These are phyloP conservation scores for Phymorhynchus buccinoides DNA, from an alignment of 1,140 invertebrate genomes.

Conservation along the genomic window DNA sequence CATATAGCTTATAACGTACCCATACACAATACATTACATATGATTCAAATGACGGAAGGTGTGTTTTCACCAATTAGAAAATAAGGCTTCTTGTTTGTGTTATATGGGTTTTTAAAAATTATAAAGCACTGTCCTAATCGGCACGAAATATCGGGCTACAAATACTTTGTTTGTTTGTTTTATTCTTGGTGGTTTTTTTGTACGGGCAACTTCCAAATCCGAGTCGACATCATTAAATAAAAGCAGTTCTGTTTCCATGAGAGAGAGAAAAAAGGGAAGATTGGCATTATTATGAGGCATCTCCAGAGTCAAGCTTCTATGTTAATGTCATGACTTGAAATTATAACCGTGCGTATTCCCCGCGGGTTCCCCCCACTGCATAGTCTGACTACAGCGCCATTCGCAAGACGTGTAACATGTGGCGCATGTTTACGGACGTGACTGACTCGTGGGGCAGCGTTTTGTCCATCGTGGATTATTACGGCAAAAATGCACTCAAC, in stretches of 20 bases:
- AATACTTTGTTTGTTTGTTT: neutral
- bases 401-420: constrained; percentile 92
- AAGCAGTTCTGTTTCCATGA: neutral
- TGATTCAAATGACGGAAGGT: too few relatives aligned
- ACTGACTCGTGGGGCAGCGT: constrained; percentile 94
- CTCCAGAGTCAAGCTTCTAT: neutral
- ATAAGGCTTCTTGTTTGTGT: too few relatives aligned
- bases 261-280: neutral
- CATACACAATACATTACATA: too few relatives aligned
- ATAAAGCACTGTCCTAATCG: too few relatives aligned
- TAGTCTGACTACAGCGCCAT: constrained; percentile 92
- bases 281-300: neutral
- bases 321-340: too few relatives aligned
- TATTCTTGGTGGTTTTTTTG: neutral
- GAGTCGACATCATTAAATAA: too few relatives aligned
- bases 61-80: too few relatives aligned
- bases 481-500: constrained; percentile 91
- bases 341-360: too few relatives aligned
- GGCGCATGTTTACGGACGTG: constrained; percentile 97
- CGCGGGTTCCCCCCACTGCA: too few relatives aligned
- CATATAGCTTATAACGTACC: too few relatives aligned
- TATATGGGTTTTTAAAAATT: too few relatives aligned
- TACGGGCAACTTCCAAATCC: neutral
- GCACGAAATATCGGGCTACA: too few relatives aligned
- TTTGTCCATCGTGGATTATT: constrained; percentile 94